Evolutionary conservation across 2,888 invertebrate genomes (phyloP), one percentile per base, ranked within the genome.

Genomic region (Trissonchulus latispiculum): DNA sequence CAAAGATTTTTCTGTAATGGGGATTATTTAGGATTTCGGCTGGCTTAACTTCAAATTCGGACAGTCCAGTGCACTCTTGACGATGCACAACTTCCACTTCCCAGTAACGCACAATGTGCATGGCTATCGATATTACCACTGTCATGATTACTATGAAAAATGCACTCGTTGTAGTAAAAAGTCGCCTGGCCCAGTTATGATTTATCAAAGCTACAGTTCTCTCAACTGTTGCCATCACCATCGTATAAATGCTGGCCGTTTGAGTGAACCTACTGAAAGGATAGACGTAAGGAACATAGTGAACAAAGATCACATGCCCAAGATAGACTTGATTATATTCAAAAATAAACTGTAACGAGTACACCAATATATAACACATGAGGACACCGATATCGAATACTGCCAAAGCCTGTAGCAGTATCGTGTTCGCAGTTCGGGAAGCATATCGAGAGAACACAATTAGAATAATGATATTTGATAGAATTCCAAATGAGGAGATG

Each of bases 201-300:
- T 33, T 32, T 36, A 68, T 15, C 35, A 68, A 36, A 3, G 36
- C 3, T 31, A 68, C 15, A 8, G 69, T 35, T 35, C 69, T 33
- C 33, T 68, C 69, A 15, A 68, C 15, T 36, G 36, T 68, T 35
- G 69, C 69, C n/a, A 68, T 36, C 3, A 68, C n/a, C 69, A 68
- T 68, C n/a, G 36, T 68, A 68, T 68, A 68, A 31, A 33, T 36
- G 36, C 35, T 35, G 28, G 69, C 69, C 8, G 69, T 68, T 68
- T 68, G 69, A 36, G 69, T 35, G 36, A 68, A 35, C 23, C 69
- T 2, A 68, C 69, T 68, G 36, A 68, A 68, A 32, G 69, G 69
- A 33, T 68, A 68, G 8, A 36, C 36, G 36, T 32, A 68, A 2
- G 69, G 69, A 2, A 68, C 69, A 23, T 36, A 36, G n/a, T 68